These are phyloP conservation scores for Todus mexicanus DNA, from an alignment of 2,797 vertebrate species.

Conservation along the genomic window DNA sequence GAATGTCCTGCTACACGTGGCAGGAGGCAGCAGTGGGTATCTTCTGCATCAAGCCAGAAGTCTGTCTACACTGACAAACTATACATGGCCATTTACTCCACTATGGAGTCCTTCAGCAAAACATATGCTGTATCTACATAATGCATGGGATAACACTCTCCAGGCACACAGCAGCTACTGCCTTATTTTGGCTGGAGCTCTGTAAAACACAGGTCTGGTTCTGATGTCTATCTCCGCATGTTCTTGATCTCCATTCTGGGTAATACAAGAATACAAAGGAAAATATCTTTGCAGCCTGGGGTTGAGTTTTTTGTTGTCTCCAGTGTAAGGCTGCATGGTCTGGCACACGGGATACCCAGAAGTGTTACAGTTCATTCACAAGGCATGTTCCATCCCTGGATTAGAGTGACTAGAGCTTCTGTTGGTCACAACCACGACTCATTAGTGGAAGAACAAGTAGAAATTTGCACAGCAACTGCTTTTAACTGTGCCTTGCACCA, in stretches of 20 bases:
- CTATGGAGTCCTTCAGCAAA: background rate
- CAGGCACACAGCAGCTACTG: background rate
- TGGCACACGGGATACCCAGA: background rate
- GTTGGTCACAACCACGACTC: background rate
- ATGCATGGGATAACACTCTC: background rate
- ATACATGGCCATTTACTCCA: background rate
- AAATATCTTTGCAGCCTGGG: background rate
- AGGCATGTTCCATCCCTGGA: background rate
- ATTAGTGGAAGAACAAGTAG: background rate
- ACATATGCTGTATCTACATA: accelerated
- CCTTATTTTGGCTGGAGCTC: background rate
- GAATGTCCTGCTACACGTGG: background rate
- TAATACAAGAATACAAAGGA: background rate
- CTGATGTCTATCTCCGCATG: background rate
- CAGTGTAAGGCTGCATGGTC: background rate
- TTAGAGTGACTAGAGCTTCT: background rate
- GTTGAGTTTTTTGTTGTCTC: background rate
- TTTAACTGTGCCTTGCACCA: background rate
- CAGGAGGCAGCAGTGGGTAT: background rate
- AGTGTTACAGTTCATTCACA: background rate
- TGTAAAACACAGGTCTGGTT: background rate
- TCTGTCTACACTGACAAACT: background rate
- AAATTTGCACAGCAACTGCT: background rate
- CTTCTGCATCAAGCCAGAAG: background rate
- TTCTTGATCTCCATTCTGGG: background rate